These are phyloP conservation scores for Coccyzus lansbergi DNA, from an alignment of 2,797 vertebrate genomes.

Conservation along the genomic window DNA sequence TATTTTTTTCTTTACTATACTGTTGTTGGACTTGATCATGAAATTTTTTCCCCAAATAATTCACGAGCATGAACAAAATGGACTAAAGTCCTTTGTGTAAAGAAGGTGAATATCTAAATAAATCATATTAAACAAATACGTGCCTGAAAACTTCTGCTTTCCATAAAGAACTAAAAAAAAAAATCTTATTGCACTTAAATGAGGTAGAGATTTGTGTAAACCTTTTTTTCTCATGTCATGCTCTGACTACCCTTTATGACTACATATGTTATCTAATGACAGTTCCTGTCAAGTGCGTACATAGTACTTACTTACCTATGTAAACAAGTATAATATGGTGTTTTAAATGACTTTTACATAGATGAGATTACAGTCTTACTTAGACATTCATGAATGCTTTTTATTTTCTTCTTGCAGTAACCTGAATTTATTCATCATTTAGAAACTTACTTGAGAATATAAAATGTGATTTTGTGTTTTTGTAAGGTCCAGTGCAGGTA, in stretches of 20 bases:
- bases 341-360: not conserved
- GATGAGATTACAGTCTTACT: not conserved
- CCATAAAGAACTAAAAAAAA: not conserved
- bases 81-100: not conserved
- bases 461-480: not conserved
- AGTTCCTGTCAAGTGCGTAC: not conserved
- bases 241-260: slow-evolving; percentile 1
- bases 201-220: not conserved
- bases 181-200: not conserved
- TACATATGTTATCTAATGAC: not conserved
- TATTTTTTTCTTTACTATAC: not conserved
- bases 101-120: not conserved
- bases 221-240: not conserved
- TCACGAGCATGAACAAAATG: not conserved
- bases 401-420: not conserved
- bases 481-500: not conserved
- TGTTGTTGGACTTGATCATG: not conserved
- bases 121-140: not conserved
- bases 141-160: not conserved
- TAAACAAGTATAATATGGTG: not conserved
- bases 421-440: not conserved
- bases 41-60: not conserved
- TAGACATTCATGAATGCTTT: not conserved
- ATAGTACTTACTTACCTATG: not conserved
- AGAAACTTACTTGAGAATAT: not conserved